Conservation (phyloP, 2,888 invertebrate genomes). For the Drosophila pseudotakahashii region DNA sequence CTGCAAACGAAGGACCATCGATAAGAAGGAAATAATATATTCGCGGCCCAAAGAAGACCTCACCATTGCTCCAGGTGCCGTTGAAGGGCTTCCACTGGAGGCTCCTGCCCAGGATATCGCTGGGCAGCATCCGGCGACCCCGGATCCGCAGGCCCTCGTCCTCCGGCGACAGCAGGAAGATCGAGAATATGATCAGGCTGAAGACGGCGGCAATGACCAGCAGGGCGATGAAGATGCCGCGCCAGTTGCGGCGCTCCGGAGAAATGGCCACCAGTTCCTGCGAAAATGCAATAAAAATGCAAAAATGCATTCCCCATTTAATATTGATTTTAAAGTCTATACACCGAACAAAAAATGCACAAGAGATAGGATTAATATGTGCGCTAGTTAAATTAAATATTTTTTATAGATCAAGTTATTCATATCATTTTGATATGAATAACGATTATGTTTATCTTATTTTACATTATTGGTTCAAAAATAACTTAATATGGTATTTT, state of each 20-base stretch:
- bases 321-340: not conserved
- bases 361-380: too few species aligned
- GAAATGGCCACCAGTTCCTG: constrained; percentile 96
- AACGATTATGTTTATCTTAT: too few species aligned
- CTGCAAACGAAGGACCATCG: constrained; percentile 85
- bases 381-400: too few species aligned
- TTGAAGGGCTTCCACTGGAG: constrained; percentile 88
- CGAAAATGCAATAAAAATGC: constrained; percentile 46
- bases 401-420: too few species aligned
- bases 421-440: too few species aligned
- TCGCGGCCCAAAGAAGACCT: too few species aligned
- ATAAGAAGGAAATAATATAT: too few species aligned
- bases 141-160: constrained; percentile 88
- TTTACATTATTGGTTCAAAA: too few species aligned
- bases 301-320: not conserved
- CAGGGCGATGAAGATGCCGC: constrained; percentile 95
- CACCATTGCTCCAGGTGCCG: constrained; percentile 91
- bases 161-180: constrained; percentile 93
- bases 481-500: too few species aligned
- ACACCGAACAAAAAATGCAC: too few species aligned
- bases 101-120: constrained; percentile 87
- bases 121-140: constrained; percentile 88
- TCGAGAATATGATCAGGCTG: constrained; percentile 95
- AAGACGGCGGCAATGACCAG: constrained; percentile 95
- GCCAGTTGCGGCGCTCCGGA: constrained; percentile 96